phyloP scores from a whole-genome alignment of 2,888 invertebrate species.

The Blomia tropicalis region DNA sequence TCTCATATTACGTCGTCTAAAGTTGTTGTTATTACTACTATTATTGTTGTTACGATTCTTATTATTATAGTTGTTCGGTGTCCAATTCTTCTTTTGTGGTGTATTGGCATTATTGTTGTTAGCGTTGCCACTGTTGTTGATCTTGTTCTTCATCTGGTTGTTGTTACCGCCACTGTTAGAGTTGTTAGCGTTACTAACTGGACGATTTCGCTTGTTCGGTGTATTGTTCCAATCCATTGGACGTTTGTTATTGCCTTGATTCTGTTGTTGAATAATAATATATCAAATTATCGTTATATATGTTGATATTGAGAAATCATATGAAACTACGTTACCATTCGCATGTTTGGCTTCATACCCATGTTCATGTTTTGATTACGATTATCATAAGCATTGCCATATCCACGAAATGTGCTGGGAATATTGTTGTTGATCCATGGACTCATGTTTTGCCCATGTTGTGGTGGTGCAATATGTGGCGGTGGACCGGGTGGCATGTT shows the following conservation, averaged over 20 bases:
- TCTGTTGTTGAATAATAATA: background rate
- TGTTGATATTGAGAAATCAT: too few species aligned
- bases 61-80: background rate
- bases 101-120: background rate
- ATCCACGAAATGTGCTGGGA: background rate
- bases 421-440: constrained; percentile 16
- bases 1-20: background rate
- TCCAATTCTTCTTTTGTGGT: background rate
- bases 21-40: background rate
- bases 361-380: constrained; percentile 2
- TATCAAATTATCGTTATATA: too few species aligned
- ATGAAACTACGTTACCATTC: constrained; percentile 10
- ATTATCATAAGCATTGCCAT: background rate
- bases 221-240: background rate
- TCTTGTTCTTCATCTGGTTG: background rate
- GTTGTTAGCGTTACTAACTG: too few species aligned
- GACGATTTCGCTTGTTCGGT: background rate
- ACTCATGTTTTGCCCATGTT: background rate
- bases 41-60: constrained; percentile 3
- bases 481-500: background rate
- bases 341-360: background rate
- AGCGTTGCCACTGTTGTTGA: background rate
- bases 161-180: background rate
- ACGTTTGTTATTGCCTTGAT: constrained; percentile 14
- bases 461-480: background rate